These are phyloP conservation scores for Paraplagusia blochii DNA, from an alignment of 2,113 vertebrate genomes.

Conservation along the genomic window DNA sequence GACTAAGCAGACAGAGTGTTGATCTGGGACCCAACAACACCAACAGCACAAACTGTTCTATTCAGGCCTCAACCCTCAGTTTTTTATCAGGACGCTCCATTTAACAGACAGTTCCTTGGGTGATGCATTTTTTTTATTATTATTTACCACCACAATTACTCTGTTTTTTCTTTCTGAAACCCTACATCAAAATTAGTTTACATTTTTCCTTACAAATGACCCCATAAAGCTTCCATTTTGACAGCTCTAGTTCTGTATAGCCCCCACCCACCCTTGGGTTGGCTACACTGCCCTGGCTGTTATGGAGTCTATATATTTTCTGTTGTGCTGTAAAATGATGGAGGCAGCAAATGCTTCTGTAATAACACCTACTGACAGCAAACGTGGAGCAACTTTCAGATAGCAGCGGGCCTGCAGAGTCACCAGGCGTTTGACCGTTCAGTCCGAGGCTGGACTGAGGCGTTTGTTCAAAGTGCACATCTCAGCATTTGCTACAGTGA, in stretches of 20 bases:
- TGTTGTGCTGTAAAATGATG: background rate
- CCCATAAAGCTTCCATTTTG: background rate
- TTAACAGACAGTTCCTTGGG: no score
- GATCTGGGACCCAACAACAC: no score
- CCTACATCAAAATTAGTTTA: no score
- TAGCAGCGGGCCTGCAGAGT: background rate
- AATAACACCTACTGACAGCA: background rate
- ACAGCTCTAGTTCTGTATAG: background rate
- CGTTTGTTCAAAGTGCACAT: slow-evolving; percentile 27
- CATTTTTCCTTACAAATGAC: background rate
- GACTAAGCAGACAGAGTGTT: no score
- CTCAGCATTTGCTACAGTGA: slow-evolving; percentile 21
- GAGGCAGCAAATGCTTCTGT: background rate
- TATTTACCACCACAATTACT: no score
- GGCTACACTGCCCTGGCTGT: background rate
- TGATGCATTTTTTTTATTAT: no score
- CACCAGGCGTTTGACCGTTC: slow-evolving; percentile 25
- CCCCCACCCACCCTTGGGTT: background rate
- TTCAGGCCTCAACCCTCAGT: no score
- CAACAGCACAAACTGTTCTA: no score
- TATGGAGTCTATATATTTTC: background rate
- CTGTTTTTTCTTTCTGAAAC: no score
- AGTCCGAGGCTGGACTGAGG: slow-evolving; percentile 8
- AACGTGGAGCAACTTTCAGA: background rate
- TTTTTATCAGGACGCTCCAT: no score